Conservation (phyloP, 1,140 invertebrate species). For the Cyphomyrmex costatus region DNA sequence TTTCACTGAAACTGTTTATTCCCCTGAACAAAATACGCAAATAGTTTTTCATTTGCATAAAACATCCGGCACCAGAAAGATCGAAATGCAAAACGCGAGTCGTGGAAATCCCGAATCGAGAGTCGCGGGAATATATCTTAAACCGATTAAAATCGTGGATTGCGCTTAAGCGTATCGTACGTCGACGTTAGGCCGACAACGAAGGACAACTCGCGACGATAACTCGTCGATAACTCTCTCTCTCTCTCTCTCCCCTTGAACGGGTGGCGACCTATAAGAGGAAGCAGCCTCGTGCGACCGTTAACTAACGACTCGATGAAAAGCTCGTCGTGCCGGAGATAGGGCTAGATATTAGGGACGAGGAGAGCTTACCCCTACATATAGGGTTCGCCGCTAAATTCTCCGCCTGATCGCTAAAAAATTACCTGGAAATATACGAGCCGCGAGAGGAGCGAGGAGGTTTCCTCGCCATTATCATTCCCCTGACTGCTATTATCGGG, state of each 20-base stretch:
- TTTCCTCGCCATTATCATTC: slow-evolving; percentile 40
- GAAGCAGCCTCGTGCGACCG: slow-evolving; percentile 29
- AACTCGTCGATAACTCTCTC: slow-evolving; percentile 57
- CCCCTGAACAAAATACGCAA: not conserved
- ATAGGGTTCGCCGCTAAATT: slow-evolving; percentile 70
- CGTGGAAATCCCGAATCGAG: slow-evolving; percentile 19
- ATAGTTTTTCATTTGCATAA: not conserved
- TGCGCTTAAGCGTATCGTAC: slow-evolving; percentile 19
- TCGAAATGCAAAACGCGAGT: not conserved
- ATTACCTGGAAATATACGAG: slow-evolving; percentile 81
- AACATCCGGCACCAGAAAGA: too few species aligned
- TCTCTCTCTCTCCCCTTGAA: not conserved
- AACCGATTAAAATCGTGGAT: slow-evolving; percentile 48
- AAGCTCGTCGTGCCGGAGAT: slow-evolving; percentile 81
- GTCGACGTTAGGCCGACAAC: not conserved
- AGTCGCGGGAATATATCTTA: not conserved
- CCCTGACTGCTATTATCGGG: slow-evolving; percentile 25
- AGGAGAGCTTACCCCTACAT: slow-evolving; percentile 9
- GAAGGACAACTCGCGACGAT: slow-evolving; percentile 48
- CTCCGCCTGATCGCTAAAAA: slow-evolving; percentile 83
- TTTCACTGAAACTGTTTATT: not conserved
- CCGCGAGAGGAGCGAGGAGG: not conserved
- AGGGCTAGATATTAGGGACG: slow-evolving; percentile 73
- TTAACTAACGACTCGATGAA: slow-evolving; percentile 86
- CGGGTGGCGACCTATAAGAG: not conserved